Conservation (phyloP, 2,113 vertebrate genomes). For the Tychaedon coryphoeus region DNA sequence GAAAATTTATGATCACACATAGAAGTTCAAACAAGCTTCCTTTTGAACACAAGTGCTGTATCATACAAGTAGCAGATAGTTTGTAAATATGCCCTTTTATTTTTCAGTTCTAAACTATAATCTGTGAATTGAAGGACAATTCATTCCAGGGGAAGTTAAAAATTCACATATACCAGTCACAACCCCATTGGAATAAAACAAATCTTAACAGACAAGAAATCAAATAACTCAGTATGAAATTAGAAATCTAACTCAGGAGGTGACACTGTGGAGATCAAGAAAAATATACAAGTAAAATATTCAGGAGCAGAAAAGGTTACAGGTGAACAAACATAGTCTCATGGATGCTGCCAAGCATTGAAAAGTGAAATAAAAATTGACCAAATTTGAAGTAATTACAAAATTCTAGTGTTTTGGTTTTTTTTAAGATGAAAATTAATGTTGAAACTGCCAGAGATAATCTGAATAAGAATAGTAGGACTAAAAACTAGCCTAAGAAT, state of each 20-base stretch:
- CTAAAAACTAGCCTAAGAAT: not conserved
- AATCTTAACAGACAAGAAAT: slow-evolving; percentile 54
- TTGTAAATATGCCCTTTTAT: not conserved
- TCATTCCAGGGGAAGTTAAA: not conserved
- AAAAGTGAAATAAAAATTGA: not conserved
- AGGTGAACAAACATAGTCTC: slow-evolving; percentile 6
- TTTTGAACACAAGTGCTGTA: not conserved
- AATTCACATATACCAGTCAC: not conserved
- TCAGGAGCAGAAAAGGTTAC: not conserved
- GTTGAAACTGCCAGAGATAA: not conserved
- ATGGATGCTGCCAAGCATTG: slow-evolving; percentile 4
- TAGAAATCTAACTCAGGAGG: slow-evolving; percentile 39
- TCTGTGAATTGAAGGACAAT: not conserved
- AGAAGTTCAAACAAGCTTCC: not conserved
- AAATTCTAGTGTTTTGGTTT: not conserved
- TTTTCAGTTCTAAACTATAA: not conserved
- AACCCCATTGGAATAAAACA: not conserved
- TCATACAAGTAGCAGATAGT: not conserved
- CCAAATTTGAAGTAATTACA: slow-evolving; percentile 6
- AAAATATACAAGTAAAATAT: not conserved
- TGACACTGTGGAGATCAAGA: slow-evolving; percentile 26
- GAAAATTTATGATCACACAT: not conserved
- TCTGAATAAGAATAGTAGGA: not conserved
- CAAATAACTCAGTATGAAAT: slow-evolving; percentile 36
- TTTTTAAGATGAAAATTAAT: not conserved